Percentiles rank a stretch among this genome's conserved stretches.
Conservation (phyloP, 2,888 invertebrate genomes). For the Anagyrus pseudococci region DNA sequence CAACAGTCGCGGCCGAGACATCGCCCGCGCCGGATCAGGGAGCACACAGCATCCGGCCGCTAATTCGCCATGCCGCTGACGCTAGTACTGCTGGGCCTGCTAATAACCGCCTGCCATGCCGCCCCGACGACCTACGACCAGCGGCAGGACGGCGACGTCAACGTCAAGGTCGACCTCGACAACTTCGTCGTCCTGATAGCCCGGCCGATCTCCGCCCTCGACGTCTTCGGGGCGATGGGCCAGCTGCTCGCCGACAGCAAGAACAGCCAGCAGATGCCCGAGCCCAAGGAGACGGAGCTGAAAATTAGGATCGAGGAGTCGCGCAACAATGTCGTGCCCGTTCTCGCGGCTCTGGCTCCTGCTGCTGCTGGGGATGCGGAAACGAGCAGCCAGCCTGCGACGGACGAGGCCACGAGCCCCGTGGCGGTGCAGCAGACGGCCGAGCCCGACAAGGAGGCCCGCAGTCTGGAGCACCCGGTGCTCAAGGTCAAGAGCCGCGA, state of each 20-base stretch:
- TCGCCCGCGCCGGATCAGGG: conserved; percentile 17
- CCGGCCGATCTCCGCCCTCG: conserved; percentile 48
- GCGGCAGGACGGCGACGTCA: conserved; percentile 78
- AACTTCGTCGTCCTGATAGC: conserved; percentile 77
- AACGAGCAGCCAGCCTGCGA: conserved; percentile 22
- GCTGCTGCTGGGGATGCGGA: conserved; percentile 37
- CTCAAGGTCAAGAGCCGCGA: conserved; percentile 12
- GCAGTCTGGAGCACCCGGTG: too few species aligned
- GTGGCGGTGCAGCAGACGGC: conserved; percentile 28
- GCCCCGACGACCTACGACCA: conserved; percentile 67
- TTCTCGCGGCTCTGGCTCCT: conserved; percentile 2
- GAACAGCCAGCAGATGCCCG: background rate
- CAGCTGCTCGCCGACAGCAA: conserved; percentile 6
- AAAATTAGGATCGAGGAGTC: conserved; percentile 33
- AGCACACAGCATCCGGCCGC: background rate
- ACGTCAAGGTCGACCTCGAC: conserved; percentile 76
- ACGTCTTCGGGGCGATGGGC: conserved; percentile 23
- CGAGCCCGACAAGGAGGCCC: conserved; percentile 50
- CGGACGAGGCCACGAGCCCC: conserved; percentile 23
- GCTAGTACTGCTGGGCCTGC: background rate
- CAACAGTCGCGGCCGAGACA: conserved; percentile 29
- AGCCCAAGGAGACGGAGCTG: background rate
- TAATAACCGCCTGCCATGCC: background rate
- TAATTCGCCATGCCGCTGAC: background rate
- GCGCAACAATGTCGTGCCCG: background rate